phyloP scores from a whole-genome alignment of 2,797 vertebrate genomes.

The Gymnoscopelus microlampas region DNA sequence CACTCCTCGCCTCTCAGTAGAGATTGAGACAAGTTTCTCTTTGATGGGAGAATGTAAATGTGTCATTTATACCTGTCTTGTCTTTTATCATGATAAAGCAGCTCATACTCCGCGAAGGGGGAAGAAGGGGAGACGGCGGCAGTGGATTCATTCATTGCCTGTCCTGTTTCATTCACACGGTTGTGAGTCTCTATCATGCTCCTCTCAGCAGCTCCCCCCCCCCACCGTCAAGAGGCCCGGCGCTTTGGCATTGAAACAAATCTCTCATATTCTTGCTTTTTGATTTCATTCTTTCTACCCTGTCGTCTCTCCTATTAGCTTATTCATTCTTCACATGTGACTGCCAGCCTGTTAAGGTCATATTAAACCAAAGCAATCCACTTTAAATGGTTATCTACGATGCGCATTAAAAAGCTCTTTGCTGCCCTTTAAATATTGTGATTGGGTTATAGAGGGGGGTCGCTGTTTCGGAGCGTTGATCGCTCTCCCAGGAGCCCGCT shows the following conservation, averaged over 20 bases:
- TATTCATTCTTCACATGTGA: slow-evolving; percentile 88
- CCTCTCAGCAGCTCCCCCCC: slow-evolving; percentile 68
- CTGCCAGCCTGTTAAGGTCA: slow-evolving; percentile 86
- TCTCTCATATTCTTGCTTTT: slow-evolving; percentile 84
- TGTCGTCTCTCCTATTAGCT: slow-evolving; percentile 82
- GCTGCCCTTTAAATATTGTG: slow-evolving; percentile 91
- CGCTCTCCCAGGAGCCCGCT: slow-evolving; percentile 90
- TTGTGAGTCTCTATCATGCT: slow-evolving; percentile 79
- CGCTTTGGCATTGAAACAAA: slow-evolving; percentile 77
- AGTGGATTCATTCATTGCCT: slow-evolving; percentile 82
- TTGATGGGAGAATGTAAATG: slow-evolving; percentile 81
- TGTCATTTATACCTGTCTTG: slow-evolving; percentile 83
- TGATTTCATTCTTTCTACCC: slow-evolving; percentile 80
- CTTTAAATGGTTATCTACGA: slow-evolving; percentile 89
- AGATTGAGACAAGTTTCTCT: slow-evolving; percentile 75
- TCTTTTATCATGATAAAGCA: slow-evolving; percentile 84
- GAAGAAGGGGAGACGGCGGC: slow-evolving; percentile 69
- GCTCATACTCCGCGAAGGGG: slow-evolving; percentile 71
- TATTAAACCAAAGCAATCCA: slow-evolving; percentile 87
- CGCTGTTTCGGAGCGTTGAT: slow-evolving; percentile 85
- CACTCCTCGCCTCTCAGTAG: slow-evolving; percentile 58
- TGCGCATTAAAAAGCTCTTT: slow-evolving; percentile 87
- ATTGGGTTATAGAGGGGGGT: slow-evolving; percentile 86
- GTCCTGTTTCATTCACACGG: slow-evolving; percentile 82
- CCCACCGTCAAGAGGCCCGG: slow-evolving; percentile 70